Evolutionary conservation across 2,113 vertebrate genomes (phyloP).

Genomic region (Suricata suricatta): DNA sequence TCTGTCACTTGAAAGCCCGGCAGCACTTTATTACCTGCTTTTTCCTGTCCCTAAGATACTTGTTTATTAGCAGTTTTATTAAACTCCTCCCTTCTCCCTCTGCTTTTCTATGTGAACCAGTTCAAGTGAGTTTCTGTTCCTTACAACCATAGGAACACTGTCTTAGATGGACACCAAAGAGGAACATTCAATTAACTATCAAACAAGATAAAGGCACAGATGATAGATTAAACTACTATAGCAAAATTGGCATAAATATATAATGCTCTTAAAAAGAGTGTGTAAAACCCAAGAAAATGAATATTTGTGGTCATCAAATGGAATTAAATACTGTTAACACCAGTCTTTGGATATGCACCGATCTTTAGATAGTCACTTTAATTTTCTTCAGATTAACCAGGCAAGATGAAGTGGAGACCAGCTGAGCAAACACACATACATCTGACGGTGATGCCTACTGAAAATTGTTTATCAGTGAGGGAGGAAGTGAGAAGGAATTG

Average conservation of each 20-base stretch:
- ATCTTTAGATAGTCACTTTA: no score
- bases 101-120: background rate
- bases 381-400: no score
- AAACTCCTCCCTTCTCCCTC: background rate
- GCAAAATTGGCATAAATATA: background rate
- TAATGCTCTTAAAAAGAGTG: background rate
- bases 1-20: background rate
- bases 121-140: background rate
- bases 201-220: background rate
- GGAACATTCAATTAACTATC: background rate
- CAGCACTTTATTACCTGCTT: background rate
- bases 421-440: background rate
- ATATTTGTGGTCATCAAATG: background rate
- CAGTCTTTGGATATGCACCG: background rate
- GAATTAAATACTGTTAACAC: background rate
- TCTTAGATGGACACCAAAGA: background rate
- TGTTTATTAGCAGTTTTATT: background rate
- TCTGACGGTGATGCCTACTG: background rate
- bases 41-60: background rate
- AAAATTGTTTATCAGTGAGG: background rate
- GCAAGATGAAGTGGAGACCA: background rate
- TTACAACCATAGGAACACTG: background rate
- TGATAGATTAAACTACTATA: background rate
- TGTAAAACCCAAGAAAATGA: background rate
- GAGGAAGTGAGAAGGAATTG: background rate